phyloP scores from a whole-genome alignment of 1,140 invertebrate genomes.

The Littorina saxatilis region DNA sequence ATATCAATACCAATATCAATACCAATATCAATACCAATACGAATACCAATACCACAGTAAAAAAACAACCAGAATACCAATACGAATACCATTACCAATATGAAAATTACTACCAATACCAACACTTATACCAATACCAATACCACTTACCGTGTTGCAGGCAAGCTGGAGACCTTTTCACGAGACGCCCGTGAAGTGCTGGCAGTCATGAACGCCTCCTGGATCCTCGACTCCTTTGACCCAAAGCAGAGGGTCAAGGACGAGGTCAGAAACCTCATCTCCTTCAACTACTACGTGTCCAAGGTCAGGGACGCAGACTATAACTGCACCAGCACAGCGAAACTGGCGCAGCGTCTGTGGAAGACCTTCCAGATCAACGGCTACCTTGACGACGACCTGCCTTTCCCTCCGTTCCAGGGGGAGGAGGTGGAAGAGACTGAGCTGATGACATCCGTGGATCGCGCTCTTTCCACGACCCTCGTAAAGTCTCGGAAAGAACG shows the following conservation, averaged over 20 bases:
- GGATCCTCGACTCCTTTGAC: not conserved
- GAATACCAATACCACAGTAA: no score
- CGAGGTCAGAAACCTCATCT: constrained; percentile 3
- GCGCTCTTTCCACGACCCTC: no score
- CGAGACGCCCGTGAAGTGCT: constrained; percentile 23
- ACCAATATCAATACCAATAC: no score
- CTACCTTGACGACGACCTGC: constrained; percentile 31
- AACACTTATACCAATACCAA: no score
- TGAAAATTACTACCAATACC: no score
- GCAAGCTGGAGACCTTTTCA: constrained; percentile 39
- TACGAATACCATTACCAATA: no score
- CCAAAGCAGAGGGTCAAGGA: not conserved
- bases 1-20: no score
- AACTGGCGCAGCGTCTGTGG: constrained; percentile 43
- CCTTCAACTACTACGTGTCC: not conserved
- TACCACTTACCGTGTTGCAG: constrained; percentile 24
- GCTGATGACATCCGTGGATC: no score
- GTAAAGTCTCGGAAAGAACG: no score
- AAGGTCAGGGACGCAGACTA: not conserved
- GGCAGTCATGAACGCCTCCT: not conserved
- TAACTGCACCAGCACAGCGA: constrained; percentile 33
- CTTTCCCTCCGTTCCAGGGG: not conserved
- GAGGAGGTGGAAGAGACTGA: no score
- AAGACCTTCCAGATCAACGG: constrained; percentile 48
- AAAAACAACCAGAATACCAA: no score